Evolutionary conservation across 2,797 vertebrate genomes (phyloP).

Genomic region (Myotis myotis): DNA sequence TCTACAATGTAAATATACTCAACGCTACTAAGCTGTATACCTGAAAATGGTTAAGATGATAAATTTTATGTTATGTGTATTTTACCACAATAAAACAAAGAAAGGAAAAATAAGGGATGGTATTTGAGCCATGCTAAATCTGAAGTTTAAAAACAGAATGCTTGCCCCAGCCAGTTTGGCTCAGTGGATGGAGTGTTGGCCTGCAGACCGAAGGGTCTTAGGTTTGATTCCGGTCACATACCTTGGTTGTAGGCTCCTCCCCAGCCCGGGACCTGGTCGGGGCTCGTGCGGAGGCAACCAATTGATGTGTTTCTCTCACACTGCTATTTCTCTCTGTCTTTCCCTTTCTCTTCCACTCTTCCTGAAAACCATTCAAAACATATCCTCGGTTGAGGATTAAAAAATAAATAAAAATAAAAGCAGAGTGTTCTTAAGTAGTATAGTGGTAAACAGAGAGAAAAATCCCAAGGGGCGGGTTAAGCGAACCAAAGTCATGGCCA

Average conservation of each 20-base stretch:
- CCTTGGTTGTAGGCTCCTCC: no score
- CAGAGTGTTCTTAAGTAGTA: not conserved
- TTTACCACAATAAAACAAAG: not conserved
- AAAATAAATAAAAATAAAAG: not conserved
- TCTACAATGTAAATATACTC: not conserved
- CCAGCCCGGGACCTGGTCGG: no score
- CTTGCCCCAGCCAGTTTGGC: no score
- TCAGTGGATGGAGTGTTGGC: no score
- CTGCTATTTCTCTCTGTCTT: no score
- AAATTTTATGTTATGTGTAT: not conserved
- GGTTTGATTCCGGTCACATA: no score
- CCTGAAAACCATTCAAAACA: no score
- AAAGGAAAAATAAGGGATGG: not conserved
- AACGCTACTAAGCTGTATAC: not conserved
- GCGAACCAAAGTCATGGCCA: not conserved
- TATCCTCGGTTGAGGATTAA: no score
- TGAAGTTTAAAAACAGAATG: constrained; percentile 5
- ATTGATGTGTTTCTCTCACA: no score
- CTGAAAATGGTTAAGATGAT: not conserved
- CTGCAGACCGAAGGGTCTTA: no score
- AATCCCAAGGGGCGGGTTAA: not conserved
- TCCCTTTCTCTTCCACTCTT: no score
- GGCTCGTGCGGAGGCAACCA: no score
- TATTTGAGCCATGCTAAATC: not conserved
- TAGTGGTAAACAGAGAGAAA: not conserved